Base-by-base conservation (phyloP, 2,113 vertebrate species). In the Actenoides hombroni region DNA sequence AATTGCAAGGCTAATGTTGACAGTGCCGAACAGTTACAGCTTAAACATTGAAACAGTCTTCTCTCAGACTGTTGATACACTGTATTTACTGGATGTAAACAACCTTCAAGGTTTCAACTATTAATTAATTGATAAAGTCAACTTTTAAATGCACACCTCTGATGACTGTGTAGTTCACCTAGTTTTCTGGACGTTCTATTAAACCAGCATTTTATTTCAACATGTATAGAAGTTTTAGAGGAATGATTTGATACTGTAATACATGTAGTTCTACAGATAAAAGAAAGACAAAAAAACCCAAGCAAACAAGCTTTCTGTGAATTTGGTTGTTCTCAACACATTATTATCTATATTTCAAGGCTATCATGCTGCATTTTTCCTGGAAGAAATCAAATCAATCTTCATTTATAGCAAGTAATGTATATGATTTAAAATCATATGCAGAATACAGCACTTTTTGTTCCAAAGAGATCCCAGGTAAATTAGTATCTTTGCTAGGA, bases 231-330 rank as follows among this genome's bases (percentile, higher is more conserved):
- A 35, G 5, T 46, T 86, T 77, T 75, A 83, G 78, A 92, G 6
- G 53, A 83, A 49, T 49, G 10, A 57, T 23, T 64, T 11, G 7
- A 44, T 70, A 31, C 25, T 20, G 16, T 26, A 26, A 54, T 26
- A 49, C 6, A 61, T 11, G 6, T 14, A 65, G 25, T 53, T 73
- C 40, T 23, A 42, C 11, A 76, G 23, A 49, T 39, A 16, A 17
- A 26, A 61, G 13, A 25, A 40, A 13, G 4, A 10, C 11, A n/a
- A 39, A 48, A 49, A 44, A 16, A 1, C 2, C 3, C 5, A 56
- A 61, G 7, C 3, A n/a, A 61, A 25, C 11, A 13, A 42, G 0
- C 0, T n/a, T 63, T 5, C 6, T 31, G 6, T 61, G 3, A 65
- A 54, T 78, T 92, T 17, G 59, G 1, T 63, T 81, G 9, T 70